Evolutionary conservation across 2,797 vertebrate species (phyloP).

Genomic region (Hirundo rustica): DNA sequence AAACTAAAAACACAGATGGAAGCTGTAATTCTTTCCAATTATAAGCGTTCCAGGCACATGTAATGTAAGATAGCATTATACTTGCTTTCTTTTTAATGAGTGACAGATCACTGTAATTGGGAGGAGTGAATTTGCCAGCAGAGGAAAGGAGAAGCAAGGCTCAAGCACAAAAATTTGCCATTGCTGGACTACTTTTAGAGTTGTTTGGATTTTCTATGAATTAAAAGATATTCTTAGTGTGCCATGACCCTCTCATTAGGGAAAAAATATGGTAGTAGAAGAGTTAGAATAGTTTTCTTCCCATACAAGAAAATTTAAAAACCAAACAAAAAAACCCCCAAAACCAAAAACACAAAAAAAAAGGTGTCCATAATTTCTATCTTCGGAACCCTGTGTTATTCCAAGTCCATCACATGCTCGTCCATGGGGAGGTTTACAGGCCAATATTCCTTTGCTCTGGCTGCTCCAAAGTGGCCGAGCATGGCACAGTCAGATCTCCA

Average conservation of each 20-base stretch:
- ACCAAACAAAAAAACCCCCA: not conserved
- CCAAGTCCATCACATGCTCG: not conserved
- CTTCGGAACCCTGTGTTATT: not conserved
- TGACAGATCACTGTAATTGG: conserved; percentile 56
- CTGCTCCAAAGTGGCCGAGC: not conserved
- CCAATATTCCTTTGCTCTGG: not conserved
- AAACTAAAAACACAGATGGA: conserved; percentile 69
- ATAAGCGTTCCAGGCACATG: conserved; percentile 33
- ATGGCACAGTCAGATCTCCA: not conserved
- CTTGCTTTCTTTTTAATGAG: conserved; percentile 49
- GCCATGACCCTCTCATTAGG: not conserved
- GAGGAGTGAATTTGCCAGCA: not conserved
- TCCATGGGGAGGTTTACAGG: not conserved
- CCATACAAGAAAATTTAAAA: not conserved
- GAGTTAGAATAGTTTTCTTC: not conserved
- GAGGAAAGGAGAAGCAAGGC: not conserved
- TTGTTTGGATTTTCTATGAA: not conserved
- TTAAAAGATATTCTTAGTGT: not conserved
- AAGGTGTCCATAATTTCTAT: not conserved
- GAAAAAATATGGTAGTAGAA: not conserved
- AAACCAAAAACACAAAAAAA: not conserved
- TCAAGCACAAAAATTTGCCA: not conserved
- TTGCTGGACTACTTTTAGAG: not conserved
- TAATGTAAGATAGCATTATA: conserved; percentile 41
- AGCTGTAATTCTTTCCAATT: conserved; percentile 68